Evolutionary conservation across 1,140 invertebrate genomes (phyloP).

Genomic region (Venturia canescens): DNA sequence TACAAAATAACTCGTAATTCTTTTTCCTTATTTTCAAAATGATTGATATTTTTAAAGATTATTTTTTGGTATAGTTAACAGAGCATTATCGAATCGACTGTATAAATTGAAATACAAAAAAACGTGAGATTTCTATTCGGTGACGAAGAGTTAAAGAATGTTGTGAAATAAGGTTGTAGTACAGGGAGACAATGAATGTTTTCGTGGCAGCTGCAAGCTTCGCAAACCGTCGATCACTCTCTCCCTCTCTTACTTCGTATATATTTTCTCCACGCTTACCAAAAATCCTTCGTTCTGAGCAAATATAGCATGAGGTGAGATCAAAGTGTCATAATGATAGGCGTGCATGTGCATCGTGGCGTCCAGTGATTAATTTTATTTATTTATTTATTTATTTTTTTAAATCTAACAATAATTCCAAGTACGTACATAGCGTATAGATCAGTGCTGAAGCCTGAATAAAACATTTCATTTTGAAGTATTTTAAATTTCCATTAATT

Average conservation of each 20-base stretch:
- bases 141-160: too few species aligned
- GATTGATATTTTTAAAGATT: too few species aligned
- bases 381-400: not conserved
- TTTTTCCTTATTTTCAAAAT: too few species aligned
- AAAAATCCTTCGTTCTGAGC: not conserved
- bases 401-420: not conserved
- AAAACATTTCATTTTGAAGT: not conserved
- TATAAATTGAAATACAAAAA: not conserved
- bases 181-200: not conserved
- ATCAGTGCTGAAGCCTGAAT: not conserved
- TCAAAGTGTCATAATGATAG: conserved; percentile 33
- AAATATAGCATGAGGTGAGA: conserved; percentile 35
- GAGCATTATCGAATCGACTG: too few species aligned
- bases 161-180: not conserved
- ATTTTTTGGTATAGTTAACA: too few species aligned
- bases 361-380: conserved; percentile 31
- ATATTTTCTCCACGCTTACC: not conserved
- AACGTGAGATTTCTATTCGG: not conserved
- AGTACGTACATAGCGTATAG: not conserved
- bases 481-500: not conserved
- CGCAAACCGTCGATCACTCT: conserved; percentile 13
- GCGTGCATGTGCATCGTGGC: conserved; percentile 44
- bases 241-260: not conserved
- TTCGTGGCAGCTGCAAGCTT: not conserved
- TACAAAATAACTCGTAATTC: too few species aligned